phyloP scores from a whole-genome alignment of 2,113 vertebrate species.

The Willisornis vidua region DNA sequence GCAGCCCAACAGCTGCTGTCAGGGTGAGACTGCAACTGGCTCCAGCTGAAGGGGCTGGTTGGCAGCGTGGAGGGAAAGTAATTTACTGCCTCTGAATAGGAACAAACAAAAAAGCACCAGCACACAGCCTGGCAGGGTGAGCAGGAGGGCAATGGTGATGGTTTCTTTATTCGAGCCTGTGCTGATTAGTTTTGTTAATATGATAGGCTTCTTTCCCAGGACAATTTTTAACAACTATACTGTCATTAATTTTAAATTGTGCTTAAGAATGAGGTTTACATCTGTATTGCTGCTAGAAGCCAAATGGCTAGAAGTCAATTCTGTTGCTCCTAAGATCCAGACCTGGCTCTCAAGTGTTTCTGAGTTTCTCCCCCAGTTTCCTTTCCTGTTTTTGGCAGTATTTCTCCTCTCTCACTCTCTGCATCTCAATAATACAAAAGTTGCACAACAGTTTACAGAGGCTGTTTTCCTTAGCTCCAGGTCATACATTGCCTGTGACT shows the following conservation, averaged over 20 bases:
- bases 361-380: background rate
- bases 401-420: background rate
- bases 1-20: background rate
- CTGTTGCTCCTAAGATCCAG: background rate
- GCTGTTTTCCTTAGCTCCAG: background rate
- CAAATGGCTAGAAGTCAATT: background rate
- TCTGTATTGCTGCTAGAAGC: background rate
- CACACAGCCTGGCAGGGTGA: background rate
- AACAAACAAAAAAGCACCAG: background rate
- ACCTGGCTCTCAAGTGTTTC: background rate
- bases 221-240: background rate
- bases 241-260: background rate
- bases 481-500: background rate
- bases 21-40: background rate
- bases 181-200: background rate
- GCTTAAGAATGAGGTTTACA: background rate
- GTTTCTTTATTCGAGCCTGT: background rate
- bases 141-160: accelerated
- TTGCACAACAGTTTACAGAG: background rate
- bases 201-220: background rate
- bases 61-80: accelerated
- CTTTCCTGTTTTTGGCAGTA: background rate
- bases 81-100: background rate
- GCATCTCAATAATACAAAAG: background rate
- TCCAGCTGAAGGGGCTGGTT: background rate